Evolutionary conservation across 92 coral and sea anemone genomes (phyloP).

Genomic region (Bergia sp.): DNA sequence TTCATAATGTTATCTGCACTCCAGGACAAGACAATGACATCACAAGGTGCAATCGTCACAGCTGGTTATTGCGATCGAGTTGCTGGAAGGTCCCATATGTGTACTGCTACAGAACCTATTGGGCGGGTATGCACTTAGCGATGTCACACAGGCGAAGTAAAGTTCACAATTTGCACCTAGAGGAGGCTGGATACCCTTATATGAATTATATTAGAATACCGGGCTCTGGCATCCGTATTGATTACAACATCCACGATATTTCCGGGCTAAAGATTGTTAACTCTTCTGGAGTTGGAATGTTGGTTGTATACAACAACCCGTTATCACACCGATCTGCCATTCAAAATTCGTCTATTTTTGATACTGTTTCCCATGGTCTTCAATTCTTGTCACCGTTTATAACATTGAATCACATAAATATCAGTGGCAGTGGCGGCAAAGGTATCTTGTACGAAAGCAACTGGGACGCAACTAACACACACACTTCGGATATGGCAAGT

Average conservation of each 20-base stretch:
- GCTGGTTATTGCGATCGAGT: slow-evolving; percentile 41
- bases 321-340: neutral
- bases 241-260: slow-evolving; percentile 32
- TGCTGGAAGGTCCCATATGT: slow-evolving; percentile 43
- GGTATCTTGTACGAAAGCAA: no score
- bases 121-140: slow-evolving; percentile 68
- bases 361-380: slow-evolving; percentile 50
- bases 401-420: slow-evolving; percentile 44
- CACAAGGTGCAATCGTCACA: no score
- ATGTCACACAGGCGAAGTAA: neutral
- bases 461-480: slow-evolving; percentile 37
- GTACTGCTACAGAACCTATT: no score
- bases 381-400: slow-evolving; percentile 49
- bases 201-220: slow-evolving; percentile 50
- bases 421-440: neutral
- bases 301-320: slow-evolving; percentile 47
- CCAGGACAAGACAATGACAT: no score
- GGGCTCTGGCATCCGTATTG: slow-evolving; percentile 44
- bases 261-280: slow-evolving; percentile 46
- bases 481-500: neutral
- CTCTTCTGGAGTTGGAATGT: slow-evolving; percentile 55
- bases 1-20: neutral
- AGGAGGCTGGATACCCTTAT: slow-evolving; percentile 61
- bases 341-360: no score
- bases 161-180: slow-evolving; percentile 56